Conservation (phyloP, 2,888 invertebrate genomes). For the Cinara cedri region DNA sequence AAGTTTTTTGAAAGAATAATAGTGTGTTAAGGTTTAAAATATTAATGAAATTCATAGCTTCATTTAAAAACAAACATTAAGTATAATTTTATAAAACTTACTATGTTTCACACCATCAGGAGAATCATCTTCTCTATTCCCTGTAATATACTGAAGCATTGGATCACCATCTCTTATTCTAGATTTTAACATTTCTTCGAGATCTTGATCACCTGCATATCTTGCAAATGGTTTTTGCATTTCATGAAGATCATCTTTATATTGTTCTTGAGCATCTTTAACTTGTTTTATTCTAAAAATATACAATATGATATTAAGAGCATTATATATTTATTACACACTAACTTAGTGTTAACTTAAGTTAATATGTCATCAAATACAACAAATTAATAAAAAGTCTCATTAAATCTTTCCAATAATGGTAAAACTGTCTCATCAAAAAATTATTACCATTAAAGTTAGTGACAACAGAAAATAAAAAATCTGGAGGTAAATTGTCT, state of each 20-base stretch:
- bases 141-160: conserved; percentile 85
- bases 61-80: not conserved
- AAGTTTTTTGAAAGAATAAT: too few species aligned
- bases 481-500: too few species aligned
- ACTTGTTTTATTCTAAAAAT: conserved; percentile 76
- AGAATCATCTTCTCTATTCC: conserved; percentile 68
- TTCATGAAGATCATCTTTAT: conserved; percentile 81
- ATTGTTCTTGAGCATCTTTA: conserved; percentile 72
- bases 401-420: too few species aligned
- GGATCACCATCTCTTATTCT: conserved; percentile 88
- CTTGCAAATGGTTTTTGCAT: conserved; percentile 90
- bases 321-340: too few species aligned
- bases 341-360: too few species aligned
- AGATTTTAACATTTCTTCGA: conserved; percentile 78
- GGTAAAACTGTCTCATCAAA: too few species aligned
- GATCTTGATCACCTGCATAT: conserved; percentile 84
- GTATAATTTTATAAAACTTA: not conserved
- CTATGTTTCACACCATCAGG: conserved; percentile 44
- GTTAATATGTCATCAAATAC: too few species aligned
- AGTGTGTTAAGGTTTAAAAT: too few species aligned
- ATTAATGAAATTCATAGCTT: not conserved
- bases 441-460: too few species aligned
- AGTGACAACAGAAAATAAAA: too few species aligned
- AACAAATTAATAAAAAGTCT: too few species aligned
- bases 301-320: not conserved